Evolutionary conservation across 2,797 vertebrate genomes (phyloP).

Genomic region (Melanotaenia boesemani): DNA sequence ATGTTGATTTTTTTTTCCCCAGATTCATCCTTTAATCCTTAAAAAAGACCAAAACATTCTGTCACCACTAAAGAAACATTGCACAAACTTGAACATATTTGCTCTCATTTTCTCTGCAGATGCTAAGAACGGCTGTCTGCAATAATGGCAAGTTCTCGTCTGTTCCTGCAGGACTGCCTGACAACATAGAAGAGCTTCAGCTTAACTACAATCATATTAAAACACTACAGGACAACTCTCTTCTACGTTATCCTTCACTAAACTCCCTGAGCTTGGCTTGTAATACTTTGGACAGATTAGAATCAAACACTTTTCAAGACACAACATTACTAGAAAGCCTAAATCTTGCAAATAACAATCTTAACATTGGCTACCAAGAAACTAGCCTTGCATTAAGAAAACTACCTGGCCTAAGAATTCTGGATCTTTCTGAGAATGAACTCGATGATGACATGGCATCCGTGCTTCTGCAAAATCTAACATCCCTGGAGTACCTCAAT

Average conservation of each 20-base stretch:
- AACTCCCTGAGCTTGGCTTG: constrained; percentile 83
- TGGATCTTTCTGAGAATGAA: constrained; percentile 91
- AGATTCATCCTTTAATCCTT: not conserved
- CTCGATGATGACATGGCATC: constrained; percentile 87
- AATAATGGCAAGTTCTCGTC: constrained; percentile 74
- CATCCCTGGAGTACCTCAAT: constrained; percentile 88
- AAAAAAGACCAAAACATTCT: not conserved
- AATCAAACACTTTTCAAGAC: constrained; percentile 78
- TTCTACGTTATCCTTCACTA: constrained; percentile 83
- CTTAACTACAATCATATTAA: constrained; percentile 88
- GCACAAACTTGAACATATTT: not conserved
- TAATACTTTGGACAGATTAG: constrained; percentile 82
- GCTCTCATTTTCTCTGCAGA: constrained; percentile 75
- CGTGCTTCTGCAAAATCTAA: constrained; percentile 85
- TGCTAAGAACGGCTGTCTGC: constrained; percentile 82
- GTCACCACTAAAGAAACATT: not conserved
- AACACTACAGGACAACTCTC: constrained; percentile 81
- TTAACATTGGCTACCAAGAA: constrained; percentile 80
- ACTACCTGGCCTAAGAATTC: constrained; percentile 74
- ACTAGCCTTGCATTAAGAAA: constrained; percentile 82
- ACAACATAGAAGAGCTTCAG: constrained; percentile 81
- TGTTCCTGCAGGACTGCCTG: constrained; percentile 81
- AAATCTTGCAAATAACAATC: constrained; percentile 87
- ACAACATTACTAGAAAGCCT: constrained; percentile 80
- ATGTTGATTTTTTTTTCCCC: too few relatives aligned